A percentile compares a stretch with the other conserved stretches of the same genome.
phyloP scores from a whole-genome alignment of 2,888 invertebrate species.

The Bellardia pandia region DNA sequence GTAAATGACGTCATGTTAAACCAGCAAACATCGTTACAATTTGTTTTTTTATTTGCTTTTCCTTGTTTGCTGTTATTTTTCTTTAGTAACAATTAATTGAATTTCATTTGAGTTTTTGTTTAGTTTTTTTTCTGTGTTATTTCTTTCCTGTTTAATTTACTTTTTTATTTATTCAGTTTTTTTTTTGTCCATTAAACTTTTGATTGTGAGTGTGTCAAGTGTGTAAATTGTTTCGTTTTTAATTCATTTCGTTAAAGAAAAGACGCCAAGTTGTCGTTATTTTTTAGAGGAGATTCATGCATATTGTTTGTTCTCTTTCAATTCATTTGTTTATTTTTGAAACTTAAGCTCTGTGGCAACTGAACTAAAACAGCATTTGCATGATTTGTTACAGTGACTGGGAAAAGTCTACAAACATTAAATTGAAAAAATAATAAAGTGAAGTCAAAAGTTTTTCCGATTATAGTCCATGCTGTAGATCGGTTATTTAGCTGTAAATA shows the following conservation, averaged over 20 bases:
- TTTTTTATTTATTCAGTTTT: background rate
- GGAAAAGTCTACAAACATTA: background rate
- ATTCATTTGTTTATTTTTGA: slow-evolving; percentile 47
- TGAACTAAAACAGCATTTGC: background rate
- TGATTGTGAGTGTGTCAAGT: background rate
- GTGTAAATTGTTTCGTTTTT: slow-evolving; percentile 47
- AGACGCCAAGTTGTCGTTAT: slow-evolving; percentile 63
- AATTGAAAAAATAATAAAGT: too few species aligned
- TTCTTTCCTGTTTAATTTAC: background rate
- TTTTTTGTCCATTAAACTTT: slow-evolving; percentile 25
- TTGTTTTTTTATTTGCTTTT: slow-evolving; percentile 8
- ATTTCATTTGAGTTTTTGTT: slow-evolving; percentile 38
- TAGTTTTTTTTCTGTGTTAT: background rate
- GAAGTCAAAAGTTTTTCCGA: too few species aligned
- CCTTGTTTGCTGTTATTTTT: slow-evolving; percentile 40
- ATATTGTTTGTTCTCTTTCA: background rate
- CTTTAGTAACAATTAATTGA: slow-evolving; percentile 47
- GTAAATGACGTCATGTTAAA: slow-evolving; percentile 65
- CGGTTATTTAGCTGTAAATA: too few species aligned
- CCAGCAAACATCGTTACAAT: slow-evolving; percentile 6
- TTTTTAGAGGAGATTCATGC: background rate
- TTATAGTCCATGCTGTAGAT: too few species aligned
- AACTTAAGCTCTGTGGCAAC: slow-evolving; percentile 39
- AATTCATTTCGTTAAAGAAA: slow-evolving; percentile 52
- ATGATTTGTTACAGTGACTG: slow-evolving; percentile 21